Evolutionary conservation across 1,140 invertebrate species (phyloP), one percentile per base, ranked within the genome.

Genomic region (Pseudomyrmex dendroicus): DNA sequence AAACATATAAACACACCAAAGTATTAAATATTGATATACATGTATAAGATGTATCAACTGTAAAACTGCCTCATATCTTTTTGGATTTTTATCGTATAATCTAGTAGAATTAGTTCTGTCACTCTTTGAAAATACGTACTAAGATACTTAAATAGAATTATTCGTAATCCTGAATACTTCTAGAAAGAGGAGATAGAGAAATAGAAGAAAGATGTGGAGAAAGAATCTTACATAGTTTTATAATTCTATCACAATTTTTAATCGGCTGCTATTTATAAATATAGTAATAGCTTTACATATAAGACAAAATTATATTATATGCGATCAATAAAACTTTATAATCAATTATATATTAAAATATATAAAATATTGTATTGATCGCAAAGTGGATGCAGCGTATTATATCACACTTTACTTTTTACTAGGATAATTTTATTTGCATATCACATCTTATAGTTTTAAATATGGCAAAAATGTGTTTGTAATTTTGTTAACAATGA

Each of bases 21-120:
- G 91, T 91, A 86, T 91, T 91, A 91, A 89, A 82, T 89, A 91
- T 86, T 82, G 73, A 74, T 86, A 52, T 52, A 67, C 82, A 84
- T 73, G 67, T 76, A 56, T 89, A 87, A 74, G 83, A 85, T 86
- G 68, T 87, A 72, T 52, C 48, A 76, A 73, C 54, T 70, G 83
- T 73, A 61, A 86, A 86, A 89, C 78, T 90, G 84, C 83, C 88
- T 86, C 57, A 22, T 12, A 74, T 59, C 56, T 73, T 50, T 85
- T 83, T 61, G 57, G 74, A 72, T 84, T 35, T 35, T 35, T 83
- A 73, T 91, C 83, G 85, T 90, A 89, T 77, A 90, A 91, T 44
- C 17, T 90, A 0, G 35, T 35, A 90, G 85, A 62, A 72, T 87
- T 87, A 82, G 82, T 77, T 70, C 52, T 54, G 52, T 66, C 2